Evolutionary conservation across 1,140 invertebrate genomes (phyloP), one percentile per base, ranked within the genome.

Genomic region (Ctenoplectra terminalis): DNA sequence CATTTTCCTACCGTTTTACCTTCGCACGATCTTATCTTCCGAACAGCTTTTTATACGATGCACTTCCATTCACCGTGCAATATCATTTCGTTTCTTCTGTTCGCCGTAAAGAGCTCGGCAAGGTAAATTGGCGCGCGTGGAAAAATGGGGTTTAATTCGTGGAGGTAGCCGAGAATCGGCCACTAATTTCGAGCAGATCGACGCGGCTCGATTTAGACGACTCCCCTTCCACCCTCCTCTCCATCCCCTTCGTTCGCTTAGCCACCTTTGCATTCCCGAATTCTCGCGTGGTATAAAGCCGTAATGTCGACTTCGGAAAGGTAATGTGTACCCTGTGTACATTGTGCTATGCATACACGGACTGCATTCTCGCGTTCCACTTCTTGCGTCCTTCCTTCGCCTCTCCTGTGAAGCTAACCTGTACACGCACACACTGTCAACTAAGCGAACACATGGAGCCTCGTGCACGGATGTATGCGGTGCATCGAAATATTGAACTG

Each of bases 281-380:
- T 87, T 84, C 82, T 87, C 86, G 86, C 86, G 86, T 87, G 86
- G 77, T 58, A 84, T 56, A 63, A 76, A 76, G 86, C 82, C 72
- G 74, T 87, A 87, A 87, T 75, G 82, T 87, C 85, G 82, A 81
- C 82, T 75, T 87, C 69, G 73, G 72, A 40, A 66, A 87, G 81
- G 76, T 83, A 86, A 83, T 82, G 81, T 82, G 56, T 66, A 26
- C 56, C 54, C 29, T 61, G 69, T 86, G 64, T 83, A 83, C 84
- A 85, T 23, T 78, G 73, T 43, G 40, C 85, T 64, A 77, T 87
- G 64, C 71, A 82, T 81, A 79, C 64, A 86, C 56, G 40, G 71
- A 52, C 72, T 77, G 81, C 81, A 83, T 86, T 87, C 84, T 83
- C 84, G 81, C 75, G 74, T 85, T 66, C 71, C 48, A 86, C 81